Evolutionary conservation across 2,797 vertebrate species (phyloP), one percentile per base, ranked within the genome.

Genomic region (Anabacerthia variegaticeps): DNA sequence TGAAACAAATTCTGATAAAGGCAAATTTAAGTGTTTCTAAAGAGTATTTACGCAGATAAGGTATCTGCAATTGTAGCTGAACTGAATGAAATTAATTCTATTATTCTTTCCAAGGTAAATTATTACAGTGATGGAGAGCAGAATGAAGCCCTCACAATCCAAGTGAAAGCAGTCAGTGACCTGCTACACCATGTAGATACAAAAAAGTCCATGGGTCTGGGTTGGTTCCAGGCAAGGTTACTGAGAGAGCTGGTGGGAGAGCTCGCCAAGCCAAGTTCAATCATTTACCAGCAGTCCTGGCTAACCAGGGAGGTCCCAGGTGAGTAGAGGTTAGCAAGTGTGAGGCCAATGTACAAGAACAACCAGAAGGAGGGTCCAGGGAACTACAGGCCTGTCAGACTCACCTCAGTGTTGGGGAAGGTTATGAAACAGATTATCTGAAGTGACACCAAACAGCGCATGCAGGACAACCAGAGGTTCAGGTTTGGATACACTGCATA

Each of bases 131-230:
- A 27, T 22, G 6, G 28, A 23, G 8, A 56, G 9, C 14, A 63
- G 37, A 71, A 65, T 30, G 14, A 44, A 71, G 24, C 15, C 21
- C 27, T 4, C 11, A 24, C 7, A 69, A 62, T 63, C 16, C 20
- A 56, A 71, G n/a, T 37, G 20, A 43, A 71, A 71, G 26, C 9
- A n/a, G 22, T 55, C 23, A 51, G 16, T 43, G 20, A 51, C 21
- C 20, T 58, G 17, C 20, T 56, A 18, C 8, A 13, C 3, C 28
- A 15, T 17, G 63, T 65, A 71, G 6, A 44, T 26, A 15, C 6
- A 21, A 12, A 44, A 21, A 58, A 19, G 36, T 71, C 37, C n/a
- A 7, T 39, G 17, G 8, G 2, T 24, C 17, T 0, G 0, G 20
- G 19, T 20, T 58, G 12, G 18, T 34, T 58, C 58, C 18, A 34